phyloP scores from a whole-genome alignment of 2,797 vertebrate species.

The Momotus momota region DNA sequence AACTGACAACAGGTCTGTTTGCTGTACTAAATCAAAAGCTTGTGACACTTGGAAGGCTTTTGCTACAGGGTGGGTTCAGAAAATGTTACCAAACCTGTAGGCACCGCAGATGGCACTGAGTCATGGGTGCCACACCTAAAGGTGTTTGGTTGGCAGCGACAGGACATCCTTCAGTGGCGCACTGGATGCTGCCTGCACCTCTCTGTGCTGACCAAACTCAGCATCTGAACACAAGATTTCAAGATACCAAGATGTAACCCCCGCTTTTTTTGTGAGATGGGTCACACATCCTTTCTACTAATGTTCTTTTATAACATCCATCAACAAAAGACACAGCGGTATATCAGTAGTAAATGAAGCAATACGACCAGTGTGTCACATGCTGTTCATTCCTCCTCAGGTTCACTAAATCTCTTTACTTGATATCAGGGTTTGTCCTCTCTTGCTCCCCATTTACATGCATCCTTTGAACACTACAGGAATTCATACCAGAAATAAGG shows the following conservation, averaged over 20 bases:
- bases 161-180: neutral
- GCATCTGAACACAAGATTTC: neutral
- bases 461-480: neutral
- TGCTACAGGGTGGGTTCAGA: constrained; percentile 10
- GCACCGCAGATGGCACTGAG: neutral
- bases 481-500: neutral
- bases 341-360: neutral
- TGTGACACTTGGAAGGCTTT: neutral
- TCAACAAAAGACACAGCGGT: fast-evolving
- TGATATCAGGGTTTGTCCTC: neutral
- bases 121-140: neutral
- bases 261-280: neutral
- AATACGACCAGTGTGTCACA: neutral
- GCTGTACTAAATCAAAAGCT: neutral
- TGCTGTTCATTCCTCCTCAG: neutral
- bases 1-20: neutral
- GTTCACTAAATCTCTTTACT: neutral
- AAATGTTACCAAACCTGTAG: constrained; percentile 61
- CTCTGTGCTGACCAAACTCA: neutral
- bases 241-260: neutral
- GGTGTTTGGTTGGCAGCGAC: neutral
- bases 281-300: neutral
- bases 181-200: neutral
- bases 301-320: neutral
- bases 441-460: neutral